Percentiles rank a stretch among this genome's conserved stretches.
These are phyloP conservation scores for Pleuronectes platessa DNA, from an alignment of 2,113 vertebrate species.

Conservation along the genomic window DNA sequence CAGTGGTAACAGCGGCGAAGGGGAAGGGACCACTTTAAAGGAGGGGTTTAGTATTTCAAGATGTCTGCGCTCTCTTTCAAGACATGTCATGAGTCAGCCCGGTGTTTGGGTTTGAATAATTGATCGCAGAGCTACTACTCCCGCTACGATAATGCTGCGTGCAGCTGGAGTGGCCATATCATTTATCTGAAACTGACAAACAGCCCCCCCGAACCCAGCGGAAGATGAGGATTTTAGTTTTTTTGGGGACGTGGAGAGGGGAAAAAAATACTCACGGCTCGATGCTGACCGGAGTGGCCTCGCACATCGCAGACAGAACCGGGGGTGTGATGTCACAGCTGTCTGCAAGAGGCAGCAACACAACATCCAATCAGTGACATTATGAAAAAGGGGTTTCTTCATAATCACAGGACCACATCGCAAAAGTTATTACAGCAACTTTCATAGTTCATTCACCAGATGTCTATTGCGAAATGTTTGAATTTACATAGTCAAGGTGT, in stretches of 20 bases:
- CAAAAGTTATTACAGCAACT: too few species aligned
- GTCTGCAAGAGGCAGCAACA: conserved; percentile 77
- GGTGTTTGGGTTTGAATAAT: conserved; percentile 47
- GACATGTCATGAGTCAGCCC: conserved; percentile 20
- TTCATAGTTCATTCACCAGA: neutral
- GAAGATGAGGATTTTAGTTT: neutral
- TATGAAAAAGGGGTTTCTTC: too few species aligned
- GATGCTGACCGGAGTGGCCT: conserved; percentile 96
- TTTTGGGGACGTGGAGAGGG: neutral
- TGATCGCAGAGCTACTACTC: conserved; percentile 23
- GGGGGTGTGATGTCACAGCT: conserved; percentile 96
- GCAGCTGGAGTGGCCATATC: neutral
- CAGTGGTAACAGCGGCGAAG: conserved; percentile 29
- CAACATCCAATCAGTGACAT: conserved; percentile 16
- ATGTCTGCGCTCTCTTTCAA: conserved; percentile 21
- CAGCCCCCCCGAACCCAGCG: neutral
- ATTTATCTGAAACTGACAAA: conserved; percentile 27
- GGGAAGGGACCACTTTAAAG: neutral
- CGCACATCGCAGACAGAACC: conserved; percentile 89
- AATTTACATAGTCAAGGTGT: neutral
- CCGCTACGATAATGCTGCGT: neutral
- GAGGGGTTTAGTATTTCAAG: conserved; percentile 41
- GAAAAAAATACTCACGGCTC: conserved; percentile 91
- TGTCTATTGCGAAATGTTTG: neutral
- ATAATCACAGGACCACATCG: neutral